Conservation (phyloP, 2,888 invertebrate species). For the Ctena decussata region DNA sequence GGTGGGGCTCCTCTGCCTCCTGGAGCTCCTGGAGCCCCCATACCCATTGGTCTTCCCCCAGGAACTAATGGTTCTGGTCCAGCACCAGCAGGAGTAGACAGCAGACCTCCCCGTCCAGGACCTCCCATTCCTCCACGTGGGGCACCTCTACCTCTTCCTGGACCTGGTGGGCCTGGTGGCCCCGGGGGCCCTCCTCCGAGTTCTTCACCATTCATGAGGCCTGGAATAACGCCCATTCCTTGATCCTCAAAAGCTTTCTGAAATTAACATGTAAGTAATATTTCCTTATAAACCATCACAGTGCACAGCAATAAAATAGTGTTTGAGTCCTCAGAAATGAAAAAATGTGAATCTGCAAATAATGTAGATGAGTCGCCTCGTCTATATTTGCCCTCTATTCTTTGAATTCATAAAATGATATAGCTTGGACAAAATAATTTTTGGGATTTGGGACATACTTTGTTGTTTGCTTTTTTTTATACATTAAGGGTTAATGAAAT, state of each 20-base stretch:
- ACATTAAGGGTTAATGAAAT: no score
- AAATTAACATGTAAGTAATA: background rate
- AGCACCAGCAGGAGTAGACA: conserved; percentile 40
- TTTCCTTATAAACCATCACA: no score
- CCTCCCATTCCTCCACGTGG: conserved; percentile 37
- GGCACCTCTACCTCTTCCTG: conserved; percentile 39
- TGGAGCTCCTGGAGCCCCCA: conserved; percentile 42
- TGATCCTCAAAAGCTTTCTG: background rate
- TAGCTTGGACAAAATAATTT: no score
- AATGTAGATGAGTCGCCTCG: no score
- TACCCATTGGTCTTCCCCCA: conserved; percentile 30
- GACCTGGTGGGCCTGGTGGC: background rate
- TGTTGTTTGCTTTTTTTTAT: no score
- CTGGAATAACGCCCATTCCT: conserved; percentile 51
- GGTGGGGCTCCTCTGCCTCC: conserved; percentile 52
- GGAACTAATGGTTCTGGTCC: background rate
- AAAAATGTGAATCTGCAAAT: no score
- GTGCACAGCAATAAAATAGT: no score
- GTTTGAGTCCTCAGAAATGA: no score
- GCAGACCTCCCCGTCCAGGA: conserved; percentile 67
- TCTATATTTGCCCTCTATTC: no score
- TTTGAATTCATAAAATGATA: no score
- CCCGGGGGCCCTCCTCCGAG: conserved; percentile 56
- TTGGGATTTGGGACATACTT: no score
- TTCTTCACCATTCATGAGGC: conserved; percentile 53